phyloP scores from a whole-genome alignment of 2,888 invertebrate species.

The Cantharis rustica region DNA sequence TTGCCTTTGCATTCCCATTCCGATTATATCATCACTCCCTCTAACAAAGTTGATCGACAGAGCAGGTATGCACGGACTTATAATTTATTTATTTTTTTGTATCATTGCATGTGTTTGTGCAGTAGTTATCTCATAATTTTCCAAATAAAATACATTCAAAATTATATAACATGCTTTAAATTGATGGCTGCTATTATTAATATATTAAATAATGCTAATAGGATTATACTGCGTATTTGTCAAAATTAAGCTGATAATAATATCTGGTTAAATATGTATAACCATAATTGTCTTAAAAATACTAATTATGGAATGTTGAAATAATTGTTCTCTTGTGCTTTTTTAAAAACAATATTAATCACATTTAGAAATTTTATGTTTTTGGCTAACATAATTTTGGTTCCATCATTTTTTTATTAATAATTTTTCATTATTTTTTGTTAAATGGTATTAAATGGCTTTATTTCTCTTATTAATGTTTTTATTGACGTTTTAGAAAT shows the following conservation, averaged over 20 bases:
- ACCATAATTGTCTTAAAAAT: neutral
- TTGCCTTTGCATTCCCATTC: slow-evolving; percentile 43
- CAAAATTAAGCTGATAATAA: too few relatives aligned
- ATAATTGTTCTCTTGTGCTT: neutral
- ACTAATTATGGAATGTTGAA: neutral
- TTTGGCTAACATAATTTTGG: neutral
- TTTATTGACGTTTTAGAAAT: slow-evolving; percentile 34
- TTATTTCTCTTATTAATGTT: neutral
- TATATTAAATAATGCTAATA: neutral
- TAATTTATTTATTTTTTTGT: slow-evolving; percentile 17
- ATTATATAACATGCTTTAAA: neutral
- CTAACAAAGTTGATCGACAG: slow-evolving; percentile 46
- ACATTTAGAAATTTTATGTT: neutral
- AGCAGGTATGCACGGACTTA: slow-evolving; percentile 51
- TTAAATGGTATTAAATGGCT: neutral
- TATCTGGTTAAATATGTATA: too few relatives aligned
- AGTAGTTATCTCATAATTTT: neutral
- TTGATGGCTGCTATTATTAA: neutral
- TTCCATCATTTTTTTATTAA: neutral
- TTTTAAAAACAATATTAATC: neutral
- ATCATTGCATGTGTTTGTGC: slow-evolving; percentile 2
- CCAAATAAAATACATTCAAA: neutral
- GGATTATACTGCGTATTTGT: neutral
- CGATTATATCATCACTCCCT: slow-evolving; percentile 48
- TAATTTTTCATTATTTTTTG: neutral